Evolutionary conservation across 2,113 vertebrate species (phyloP).

Genomic region (Mystacornis crossleyi): DNA sequence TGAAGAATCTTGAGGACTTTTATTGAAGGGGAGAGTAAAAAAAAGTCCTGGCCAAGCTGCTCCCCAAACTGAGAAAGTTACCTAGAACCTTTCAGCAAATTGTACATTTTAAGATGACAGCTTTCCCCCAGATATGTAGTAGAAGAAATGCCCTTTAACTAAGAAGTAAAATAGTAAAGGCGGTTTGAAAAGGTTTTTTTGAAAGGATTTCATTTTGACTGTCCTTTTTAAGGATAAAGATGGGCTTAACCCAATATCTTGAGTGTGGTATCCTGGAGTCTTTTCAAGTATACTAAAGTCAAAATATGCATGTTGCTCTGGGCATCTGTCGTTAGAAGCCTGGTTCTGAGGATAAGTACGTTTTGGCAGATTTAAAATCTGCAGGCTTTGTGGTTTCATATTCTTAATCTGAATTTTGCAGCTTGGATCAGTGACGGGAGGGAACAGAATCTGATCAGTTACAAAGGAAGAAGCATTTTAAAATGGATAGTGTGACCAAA

Average conservation of each 20-base stretch:
- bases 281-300: neutral
- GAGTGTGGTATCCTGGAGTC: neutral
- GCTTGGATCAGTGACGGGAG: conserved; percentile 8
- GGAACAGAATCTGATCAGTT: neutral
- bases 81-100: neutral
- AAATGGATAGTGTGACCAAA: conserved; percentile 8
- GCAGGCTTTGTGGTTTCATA: conserved; percentile 21
- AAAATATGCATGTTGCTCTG: neutral
- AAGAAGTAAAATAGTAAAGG: neutral
- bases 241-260: neutral
- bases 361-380: conserved; percentile 34
- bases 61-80: neutral
- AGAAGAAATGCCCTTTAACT: neutral
- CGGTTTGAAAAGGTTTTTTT: neutral
- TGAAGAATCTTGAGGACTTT: neutral
- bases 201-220: neutral
- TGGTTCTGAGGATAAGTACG: neutral
- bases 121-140: neutral
- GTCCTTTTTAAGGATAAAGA: neutral
- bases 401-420: conserved; percentile 42
- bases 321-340: neutral
- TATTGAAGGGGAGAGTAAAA: neutral
- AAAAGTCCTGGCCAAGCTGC: neutral
- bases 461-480: neutral
- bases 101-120: neutral